A percentile compares a stretch with the other conserved stretches of the same genome.
These are phyloP conservation scores for Brachionus rubens DNA, from an alignment of 1,140 invertebrate species.

Conservation along the genomic window DNA sequence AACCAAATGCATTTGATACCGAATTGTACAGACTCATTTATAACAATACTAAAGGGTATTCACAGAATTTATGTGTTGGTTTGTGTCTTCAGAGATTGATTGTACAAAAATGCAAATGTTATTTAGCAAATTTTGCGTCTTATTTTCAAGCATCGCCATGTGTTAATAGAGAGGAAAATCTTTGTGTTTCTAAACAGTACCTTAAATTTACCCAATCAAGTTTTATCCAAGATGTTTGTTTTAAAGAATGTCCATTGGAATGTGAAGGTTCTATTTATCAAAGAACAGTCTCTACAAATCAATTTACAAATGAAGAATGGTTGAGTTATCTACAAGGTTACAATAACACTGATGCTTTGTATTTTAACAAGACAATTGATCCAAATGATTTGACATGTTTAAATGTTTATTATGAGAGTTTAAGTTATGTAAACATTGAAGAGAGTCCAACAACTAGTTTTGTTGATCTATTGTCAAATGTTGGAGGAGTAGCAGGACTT, in stretches of 20 bases:
- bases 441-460: not conserved
- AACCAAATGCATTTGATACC: not conserved
- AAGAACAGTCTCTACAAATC: not conserved
- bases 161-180: not conserved
- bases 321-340: too few relatives aligned
- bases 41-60: not conserved
- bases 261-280: not conserved
- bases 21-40: not conserved
- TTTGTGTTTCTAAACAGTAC: not conserved
- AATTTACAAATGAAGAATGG: not conserved
- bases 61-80: not conserved
- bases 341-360: not conserved
- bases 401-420: constrained; percentile 4
- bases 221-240: not conserved
- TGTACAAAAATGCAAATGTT: not conserved
- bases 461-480: not conserved
- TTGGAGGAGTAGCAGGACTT: constrained; percentile 4
- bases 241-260: constrained; percentile 16
- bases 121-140: not conserved
- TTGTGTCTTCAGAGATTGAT: not conserved
- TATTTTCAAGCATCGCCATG: not conserved
- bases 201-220: too few relatives aligned
- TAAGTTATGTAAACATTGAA: not conserved
- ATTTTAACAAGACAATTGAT: not conserved
- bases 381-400: not conserved